Evolutionary conservation across 2,113 vertebrate genomes (phyloP).

Genomic region (Progne subis): DNA sequence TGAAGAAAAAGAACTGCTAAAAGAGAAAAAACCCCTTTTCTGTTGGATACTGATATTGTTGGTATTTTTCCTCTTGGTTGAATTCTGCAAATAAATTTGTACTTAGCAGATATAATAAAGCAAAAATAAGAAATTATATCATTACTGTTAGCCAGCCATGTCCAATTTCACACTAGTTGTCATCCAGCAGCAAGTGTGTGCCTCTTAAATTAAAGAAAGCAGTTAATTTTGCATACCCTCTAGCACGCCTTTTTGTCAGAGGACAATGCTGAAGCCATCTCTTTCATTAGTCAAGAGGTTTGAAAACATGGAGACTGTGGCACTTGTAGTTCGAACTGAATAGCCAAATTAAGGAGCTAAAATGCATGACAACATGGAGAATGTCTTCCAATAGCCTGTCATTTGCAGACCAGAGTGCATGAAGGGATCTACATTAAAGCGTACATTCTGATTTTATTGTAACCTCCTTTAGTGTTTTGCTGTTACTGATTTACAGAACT

Average conservation of each 20-base stretch:
- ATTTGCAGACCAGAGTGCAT: neutral
- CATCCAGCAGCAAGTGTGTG: neutral
- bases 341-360: conserved; percentile 32
- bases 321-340: neutral
- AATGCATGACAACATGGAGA: neutral
- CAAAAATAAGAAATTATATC: conserved; percentile 18
- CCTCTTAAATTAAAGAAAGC: conserved; percentile 1
- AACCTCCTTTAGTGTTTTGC: neutral
- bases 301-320: neutral
- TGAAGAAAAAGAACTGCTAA: neutral
- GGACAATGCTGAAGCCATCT: neutral
- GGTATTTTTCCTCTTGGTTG: neutral
- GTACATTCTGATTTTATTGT: neutral
- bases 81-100: conserved; percentile 24
- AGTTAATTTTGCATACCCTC: neutral
- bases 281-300: neutral
- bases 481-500: neutral
- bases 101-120: conserved; percentile 1
- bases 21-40: neutral
- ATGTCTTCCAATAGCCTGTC: neutral
- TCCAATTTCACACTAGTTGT: neutral
- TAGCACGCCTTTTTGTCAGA: neutral
- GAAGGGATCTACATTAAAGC: neutral
- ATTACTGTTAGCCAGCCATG: neutral
- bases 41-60: neutral